Evolutionary conservation across 2,888 invertebrate species (phyloP), one percentile per base, ranked within the genome.

Genomic region (Onthophagus sagittarius): DNA sequence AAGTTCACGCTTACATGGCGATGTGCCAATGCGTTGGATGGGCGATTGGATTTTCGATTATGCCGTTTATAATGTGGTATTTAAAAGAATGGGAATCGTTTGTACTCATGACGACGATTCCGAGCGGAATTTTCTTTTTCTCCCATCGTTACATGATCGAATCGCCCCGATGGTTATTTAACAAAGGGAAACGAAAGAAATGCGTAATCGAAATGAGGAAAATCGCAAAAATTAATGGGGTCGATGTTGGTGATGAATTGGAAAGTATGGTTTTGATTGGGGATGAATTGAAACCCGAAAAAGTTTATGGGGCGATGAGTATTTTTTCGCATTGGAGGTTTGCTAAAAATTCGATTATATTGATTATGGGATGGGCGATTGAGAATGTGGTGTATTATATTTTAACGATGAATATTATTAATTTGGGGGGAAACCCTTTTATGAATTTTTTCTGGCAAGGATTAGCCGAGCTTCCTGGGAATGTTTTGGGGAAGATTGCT

Each of bases 141-240:
- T 83, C 85, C 74, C 83, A 82, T 62, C 39, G 62, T 13, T 15
- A 15, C 62, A 15, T 90, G 80, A 88, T 90, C 75, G 91, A 91
- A 85, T 91, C 91, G 65, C 91, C 91, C 2, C 86, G 90, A 75
- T 91, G 91, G 91, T 85, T 90, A 77, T 88, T 88, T 82, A 86
- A 87, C 76, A 86, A 87, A 79, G 87, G 87, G 63, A 87, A 87
- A 76, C 84, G 85, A 64, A 83, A 84, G 77, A 83, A 85, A 75
- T 88, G 89, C 76, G 78, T 89, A 65, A 83, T 82, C 67, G 84
- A 86, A 79, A 82, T 91, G 73, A 86, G 87, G 79, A 84, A 83
- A 78, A 90, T 91, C 74, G 89, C 89, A 14, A 85, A 84, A 82
- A 81, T 82, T 23, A 91, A 91, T 83, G 86, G 87, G 9, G 87